Evolutionary conservation across 1,140 invertebrate genomes (phyloP).

Genomic region (Battus philenor): DNA sequence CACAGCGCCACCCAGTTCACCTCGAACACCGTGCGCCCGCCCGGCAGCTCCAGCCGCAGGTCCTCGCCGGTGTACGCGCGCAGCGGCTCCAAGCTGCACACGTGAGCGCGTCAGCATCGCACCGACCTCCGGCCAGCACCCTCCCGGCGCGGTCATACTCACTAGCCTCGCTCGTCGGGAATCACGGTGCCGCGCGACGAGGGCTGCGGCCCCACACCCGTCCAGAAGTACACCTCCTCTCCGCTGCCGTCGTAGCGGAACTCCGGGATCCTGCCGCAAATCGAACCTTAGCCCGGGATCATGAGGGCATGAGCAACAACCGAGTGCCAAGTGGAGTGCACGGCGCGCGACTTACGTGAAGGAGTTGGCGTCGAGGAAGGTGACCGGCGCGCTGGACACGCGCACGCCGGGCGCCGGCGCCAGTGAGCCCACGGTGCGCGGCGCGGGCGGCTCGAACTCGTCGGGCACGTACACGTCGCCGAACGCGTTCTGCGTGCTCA

Average conservation of each 20-base stretch:
- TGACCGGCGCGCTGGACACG: conserved; percentile 81
- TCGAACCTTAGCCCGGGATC: too few relatives aligned
- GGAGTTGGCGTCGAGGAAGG: conserved; percentile 89
- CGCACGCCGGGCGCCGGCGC: conserved; percentile 79
- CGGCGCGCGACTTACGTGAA: conserved; percentile 73
- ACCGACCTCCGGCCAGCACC: too few relatives aligned
- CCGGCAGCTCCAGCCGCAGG: conserved; percentile 86
- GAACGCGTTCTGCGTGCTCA: conserved; percentile 90
- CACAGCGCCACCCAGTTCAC: conserved; percentile 85
- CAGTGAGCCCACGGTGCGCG: conserved; percentile 84
- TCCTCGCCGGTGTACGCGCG: conserved; percentile 83
- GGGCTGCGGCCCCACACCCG: conserved; percentile 91
- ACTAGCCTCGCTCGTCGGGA: conserved; percentile 95
- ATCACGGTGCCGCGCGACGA: conserved; percentile 87
- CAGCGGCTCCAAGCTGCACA: conserved; percentile 49
- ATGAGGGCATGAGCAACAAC: too few relatives aligned
- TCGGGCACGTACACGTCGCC: conserved; percentile 94
- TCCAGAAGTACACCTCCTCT: conserved; percentile 89
- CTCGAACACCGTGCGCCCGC: conserved; percentile 88
- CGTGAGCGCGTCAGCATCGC: background rate
- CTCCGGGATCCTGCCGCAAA: conserved; percentile 80
- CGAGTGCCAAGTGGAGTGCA: too few relatives aligned
- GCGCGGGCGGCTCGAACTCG: conserved; percentile 90
- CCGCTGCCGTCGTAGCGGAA: conserved; percentile 87
- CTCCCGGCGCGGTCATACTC: too few relatives aligned